Evolutionary conservation across 2,113 vertebrate genomes (phyloP).

Genomic region (Rhinichthys klamathensis): DNA sequence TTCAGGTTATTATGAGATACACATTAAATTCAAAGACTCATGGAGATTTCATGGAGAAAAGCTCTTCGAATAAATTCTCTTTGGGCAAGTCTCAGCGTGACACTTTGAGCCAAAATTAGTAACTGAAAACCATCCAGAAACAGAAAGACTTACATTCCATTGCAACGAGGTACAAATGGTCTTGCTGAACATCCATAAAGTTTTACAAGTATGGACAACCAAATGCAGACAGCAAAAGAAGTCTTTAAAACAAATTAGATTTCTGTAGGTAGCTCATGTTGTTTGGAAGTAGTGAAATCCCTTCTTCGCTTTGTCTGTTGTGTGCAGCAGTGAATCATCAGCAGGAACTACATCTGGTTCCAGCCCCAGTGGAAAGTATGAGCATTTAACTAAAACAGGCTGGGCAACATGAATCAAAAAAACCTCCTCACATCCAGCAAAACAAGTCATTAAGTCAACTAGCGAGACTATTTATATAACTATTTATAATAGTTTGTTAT

Average conservation of each 20-base stretch:
- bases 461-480: too few species aligned
- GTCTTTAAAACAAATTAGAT: not conserved
- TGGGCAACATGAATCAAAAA: slow-evolving; percentile 14
- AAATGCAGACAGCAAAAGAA: not conserved
- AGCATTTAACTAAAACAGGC: slow-evolving; percentile 63
- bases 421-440: not conserved
- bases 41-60: not conserved
- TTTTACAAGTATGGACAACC: not conserved
- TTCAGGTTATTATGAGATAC: not conserved
- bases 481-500: too few species aligned
- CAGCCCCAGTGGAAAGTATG: slow-evolving; percentile 56
- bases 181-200: slow-evolving; percentile 8
- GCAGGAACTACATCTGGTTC: slow-evolving; percentile 57
- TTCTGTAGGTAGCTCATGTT: not conserved
- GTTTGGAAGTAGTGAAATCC: slow-evolving; percentile 11
- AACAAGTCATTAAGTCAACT: not conserved
- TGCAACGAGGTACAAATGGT: slow-evolving; percentile 32
- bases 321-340: slow-evolving; percentile 52
- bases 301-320: slow-evolving; percentile 21
- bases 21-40: not conserved
- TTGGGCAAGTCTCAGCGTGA: not conserved
- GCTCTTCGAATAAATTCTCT: not conserved
- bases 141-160: slow-evolving; percentile 58
- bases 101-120: not conserved
- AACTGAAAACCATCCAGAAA: not conserved